Conservation (phyloP, 2,888 invertebrate species). For the Teleiodes luculella region DNA sequence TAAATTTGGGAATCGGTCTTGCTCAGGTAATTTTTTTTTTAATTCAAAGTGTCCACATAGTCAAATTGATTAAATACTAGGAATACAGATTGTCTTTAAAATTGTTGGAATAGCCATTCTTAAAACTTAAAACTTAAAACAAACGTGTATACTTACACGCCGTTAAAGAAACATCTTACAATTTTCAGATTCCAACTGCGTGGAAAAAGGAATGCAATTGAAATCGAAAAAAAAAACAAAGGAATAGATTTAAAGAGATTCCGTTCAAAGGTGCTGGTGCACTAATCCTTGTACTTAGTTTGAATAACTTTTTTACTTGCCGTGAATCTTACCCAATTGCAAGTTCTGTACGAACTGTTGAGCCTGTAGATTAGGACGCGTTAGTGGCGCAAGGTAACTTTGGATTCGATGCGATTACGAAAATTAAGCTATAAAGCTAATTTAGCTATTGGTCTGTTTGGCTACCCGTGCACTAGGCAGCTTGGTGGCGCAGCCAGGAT, state of each 20-base stretch:
- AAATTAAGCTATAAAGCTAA: background rate
- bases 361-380: background rate
- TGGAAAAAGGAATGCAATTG: constrained; percentile 42
- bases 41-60: too few relatives aligned
- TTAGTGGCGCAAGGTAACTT: background rate
- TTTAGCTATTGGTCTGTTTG: background rate
- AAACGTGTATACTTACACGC: too few relatives aligned
- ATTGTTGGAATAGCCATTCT: too few relatives aligned
- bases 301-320: constrained; percentile 1
- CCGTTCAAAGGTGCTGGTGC: constrained; percentile 34
- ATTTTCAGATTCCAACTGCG: constrained; percentile 29
- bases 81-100: too few relatives aligned
- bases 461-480: too few relatives aligned
- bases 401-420: background rate
- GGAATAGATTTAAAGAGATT: constrained; percentile 49
- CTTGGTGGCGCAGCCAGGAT: too few relatives aligned
- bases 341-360: background rate
- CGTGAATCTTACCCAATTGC: background rate
- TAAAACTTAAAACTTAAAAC: too few relatives aligned
- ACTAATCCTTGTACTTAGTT: constrained; percentile 37
- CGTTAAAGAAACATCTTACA: constrained; percentile 14
- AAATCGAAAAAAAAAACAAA: constrained; percentile 42
- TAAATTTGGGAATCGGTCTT: too few relatives aligned
- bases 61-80: too few relatives aligned
- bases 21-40: too few relatives aligned